Percentiles rank a stretch among this genome's conserved stretches.
Conservation (phyloP, 2,797 vertebrate species). For the Setipinna tenuifilis region DNA sequence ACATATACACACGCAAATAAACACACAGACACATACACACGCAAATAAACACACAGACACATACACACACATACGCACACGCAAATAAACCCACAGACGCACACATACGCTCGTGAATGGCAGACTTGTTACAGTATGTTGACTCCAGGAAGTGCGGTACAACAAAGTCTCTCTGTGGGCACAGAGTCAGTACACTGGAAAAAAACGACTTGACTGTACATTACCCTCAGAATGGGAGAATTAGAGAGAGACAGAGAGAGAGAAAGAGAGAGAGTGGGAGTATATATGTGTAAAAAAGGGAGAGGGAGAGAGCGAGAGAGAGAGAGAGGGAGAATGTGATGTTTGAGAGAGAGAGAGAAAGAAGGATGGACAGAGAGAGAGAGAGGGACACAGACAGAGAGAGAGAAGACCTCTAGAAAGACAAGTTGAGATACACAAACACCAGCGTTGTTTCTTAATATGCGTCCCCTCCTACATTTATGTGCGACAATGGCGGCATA, state of each 20-base stretch:
- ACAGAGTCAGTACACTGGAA: background rate
- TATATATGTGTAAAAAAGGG: too few relatives aligned
- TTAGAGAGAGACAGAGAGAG: too few relatives aligned
- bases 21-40: background rate
- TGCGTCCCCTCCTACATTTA: conserved; percentile 60
- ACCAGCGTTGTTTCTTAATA: conserved; percentile 50
- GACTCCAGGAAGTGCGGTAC: conserved; percentile 5
- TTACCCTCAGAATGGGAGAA: background rate
- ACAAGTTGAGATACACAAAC: conserved; percentile 45
- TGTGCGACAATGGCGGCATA: conserved; percentile 42
- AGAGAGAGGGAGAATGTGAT: too few relatives aligned
- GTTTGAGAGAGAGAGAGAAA: too few relatives aligned
- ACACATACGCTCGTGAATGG: background rate
- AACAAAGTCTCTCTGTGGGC: conserved; percentile 13
- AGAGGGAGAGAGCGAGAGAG: too few relatives aligned
- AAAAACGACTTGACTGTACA: background rate
- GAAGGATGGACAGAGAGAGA: too few relatives aligned
- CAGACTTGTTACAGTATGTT: conserved; percentile 17
- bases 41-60: background rate
- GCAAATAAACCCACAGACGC: background rate
- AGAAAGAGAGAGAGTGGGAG: too few relatives aligned
- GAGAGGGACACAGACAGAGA: too few relatives aligned
- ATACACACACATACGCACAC: background rate
- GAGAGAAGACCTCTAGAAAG: background rate
- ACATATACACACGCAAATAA: background rate